Percentiles rank a stretch among this genome's conserved stretches.
phyloP scores from a whole-genome alignment of 2,888 invertebrate genomes.

The Melangyna quadrimaculata region DNA sequence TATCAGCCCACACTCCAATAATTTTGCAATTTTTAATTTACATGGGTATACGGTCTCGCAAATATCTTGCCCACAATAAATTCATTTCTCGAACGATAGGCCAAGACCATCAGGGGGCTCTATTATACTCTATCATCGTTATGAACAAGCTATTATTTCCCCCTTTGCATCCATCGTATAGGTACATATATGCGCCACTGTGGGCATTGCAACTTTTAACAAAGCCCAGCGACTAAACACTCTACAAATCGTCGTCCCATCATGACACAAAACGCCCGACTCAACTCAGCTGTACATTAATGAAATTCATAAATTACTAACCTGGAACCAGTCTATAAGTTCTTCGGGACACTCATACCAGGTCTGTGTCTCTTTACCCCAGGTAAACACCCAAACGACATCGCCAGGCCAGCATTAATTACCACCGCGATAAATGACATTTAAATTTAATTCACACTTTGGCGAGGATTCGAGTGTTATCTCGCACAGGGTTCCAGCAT shows the following conservation, averaged over 20 bases:
- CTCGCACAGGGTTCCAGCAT: slow-evolving; percentile 51
- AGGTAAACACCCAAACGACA: slow-evolving; percentile 49
- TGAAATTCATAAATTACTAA: slow-evolving; percentile 70
- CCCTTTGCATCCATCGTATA: not conserved
- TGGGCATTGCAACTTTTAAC: slow-evolving; percentile 4
- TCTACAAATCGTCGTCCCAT: slow-evolving; percentile 69
- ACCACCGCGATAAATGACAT: slow-evolving; percentile 72
- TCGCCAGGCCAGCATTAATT: slow-evolving; percentile 69
- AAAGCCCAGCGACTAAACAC: slow-evolving; percentile 55
- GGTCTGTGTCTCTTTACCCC: slow-evolving; percentile 19
- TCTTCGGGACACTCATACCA: not conserved
- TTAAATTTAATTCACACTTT: slow-evolving; percentile 73
- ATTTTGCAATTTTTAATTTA: slow-evolving; percentile 64
- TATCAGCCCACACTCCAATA: slow-evolving; percentile 23
- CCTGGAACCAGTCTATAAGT: slow-evolving; percentile 49
- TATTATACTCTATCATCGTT: slow-evolving; percentile 15
- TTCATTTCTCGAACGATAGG: slow-evolving; percentile 53
- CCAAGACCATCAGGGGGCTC: slow-evolving; percentile 14
- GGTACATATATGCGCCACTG: slow-evolving; percentile 10
- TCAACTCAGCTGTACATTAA: slow-evolving; percentile 63
- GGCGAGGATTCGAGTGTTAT: slow-evolving; percentile 67
- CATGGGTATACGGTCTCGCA: slow-evolving; percentile 38
- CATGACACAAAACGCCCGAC: slow-evolving; percentile 69
- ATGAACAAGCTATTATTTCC: slow-evolving; percentile 8
- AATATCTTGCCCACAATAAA: slow-evolving; percentile 63